Percentiles rank a stretch among this genome's conserved stretches.
phyloP scores from a whole-genome alignment of 2,888 invertebrate species.

The Spilarctia lutea region DNA sequence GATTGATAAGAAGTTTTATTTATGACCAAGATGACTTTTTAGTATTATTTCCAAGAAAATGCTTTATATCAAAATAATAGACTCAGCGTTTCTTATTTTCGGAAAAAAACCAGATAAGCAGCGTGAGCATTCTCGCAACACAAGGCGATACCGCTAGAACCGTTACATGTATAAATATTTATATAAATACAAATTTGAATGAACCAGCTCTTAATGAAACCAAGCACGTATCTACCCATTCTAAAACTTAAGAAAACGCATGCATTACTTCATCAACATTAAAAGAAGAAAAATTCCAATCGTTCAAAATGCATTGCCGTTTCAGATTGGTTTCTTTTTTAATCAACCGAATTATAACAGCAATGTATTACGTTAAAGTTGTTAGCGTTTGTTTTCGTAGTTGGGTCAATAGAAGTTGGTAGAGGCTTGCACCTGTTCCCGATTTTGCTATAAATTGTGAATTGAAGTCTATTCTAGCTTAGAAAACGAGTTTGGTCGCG shows the following conservation, averaged over 20 bases:
- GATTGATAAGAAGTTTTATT: background rate
- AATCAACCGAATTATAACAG: constrained; percentile 9
- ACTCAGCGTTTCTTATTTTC: background rate
- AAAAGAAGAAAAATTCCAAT: constrained; percentile 17
- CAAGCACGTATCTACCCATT: constrained; percentile 29
- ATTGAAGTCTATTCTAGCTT: constrained; percentile 49
- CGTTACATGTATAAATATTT: constrained; percentile 26
- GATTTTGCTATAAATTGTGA: constrained; percentile 56
- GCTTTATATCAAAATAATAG: background rate
- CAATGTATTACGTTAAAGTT: constrained; percentile 32
- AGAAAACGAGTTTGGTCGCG: constrained; percentile 59
- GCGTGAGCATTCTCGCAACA: background rate
- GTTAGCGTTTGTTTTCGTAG: constrained; percentile 20
- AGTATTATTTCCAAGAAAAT: background rate
- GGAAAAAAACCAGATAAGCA: background rate
- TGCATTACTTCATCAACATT: constrained; percentile 17
- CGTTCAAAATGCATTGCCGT: constrained; percentile 20
- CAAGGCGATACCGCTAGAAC: constrained; percentile 11
- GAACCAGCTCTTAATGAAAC: constrained; percentile 25
- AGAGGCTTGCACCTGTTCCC: constrained; percentile 52
- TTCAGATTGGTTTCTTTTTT: constrained; percentile 5
- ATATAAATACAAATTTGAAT: constrained; percentile 23
- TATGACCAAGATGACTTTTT: background rate
- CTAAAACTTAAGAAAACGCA: constrained; percentile 32
- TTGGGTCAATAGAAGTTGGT: constrained; percentile 24